Percentiles rank a stretch among this genome's conserved stretches.
These are phyloP conservation scores for Cryptocephalus primarius DNA, from an alignment of 2,888 invertebrate genomes.

Conservation along the genomic window DNA sequence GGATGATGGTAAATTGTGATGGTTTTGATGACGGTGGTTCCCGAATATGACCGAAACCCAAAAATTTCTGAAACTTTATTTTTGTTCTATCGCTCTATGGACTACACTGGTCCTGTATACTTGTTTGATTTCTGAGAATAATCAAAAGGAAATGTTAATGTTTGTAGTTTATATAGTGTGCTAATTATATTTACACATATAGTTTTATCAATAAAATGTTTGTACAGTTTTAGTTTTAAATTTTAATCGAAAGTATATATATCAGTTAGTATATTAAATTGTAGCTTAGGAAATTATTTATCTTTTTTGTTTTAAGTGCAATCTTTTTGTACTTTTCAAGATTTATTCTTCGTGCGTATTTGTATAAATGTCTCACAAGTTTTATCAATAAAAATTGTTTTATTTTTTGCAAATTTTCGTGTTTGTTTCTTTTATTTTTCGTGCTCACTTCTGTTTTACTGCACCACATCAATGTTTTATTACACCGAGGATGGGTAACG, in stretches of 20 bases:
- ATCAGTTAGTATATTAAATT: conserved; percentile 1
- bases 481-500: too few relatives aligned
- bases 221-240: conserved; percentile 5
- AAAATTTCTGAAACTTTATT: not conserved
- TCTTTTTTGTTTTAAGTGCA: conserved; percentile 7
- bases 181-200: conserved; percentile 1
- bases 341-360: conserved; percentile 14
- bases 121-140: conserved; percentile 1
- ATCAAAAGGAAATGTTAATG: not conserved
- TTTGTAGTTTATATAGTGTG: not conserved
- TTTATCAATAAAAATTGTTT: conserved; percentile 24
- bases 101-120: not conserved
- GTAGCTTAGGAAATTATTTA: not conserved
- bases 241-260: conserved; percentile 3
- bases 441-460: too few relatives aligned
- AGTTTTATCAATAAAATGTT: not conserved
- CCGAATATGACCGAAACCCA: too few relatives aligned
- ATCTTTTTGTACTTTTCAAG: conserved; percentile 6
- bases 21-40: conserved; percentile 31
- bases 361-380: conserved; percentile 11
- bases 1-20: conserved; percentile 34
- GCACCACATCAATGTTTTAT: too few relatives aligned
- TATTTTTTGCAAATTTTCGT: conserved; percentile 22
- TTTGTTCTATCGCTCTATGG: conserved; percentile 1
- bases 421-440: conserved; percentile 37